Percentiles rank a stretch among this genome's conserved stretches.
Evolutionary conservation across 1,140 invertebrate genomes (phyloP).

Genomic region (Bombyx mori): DNA sequence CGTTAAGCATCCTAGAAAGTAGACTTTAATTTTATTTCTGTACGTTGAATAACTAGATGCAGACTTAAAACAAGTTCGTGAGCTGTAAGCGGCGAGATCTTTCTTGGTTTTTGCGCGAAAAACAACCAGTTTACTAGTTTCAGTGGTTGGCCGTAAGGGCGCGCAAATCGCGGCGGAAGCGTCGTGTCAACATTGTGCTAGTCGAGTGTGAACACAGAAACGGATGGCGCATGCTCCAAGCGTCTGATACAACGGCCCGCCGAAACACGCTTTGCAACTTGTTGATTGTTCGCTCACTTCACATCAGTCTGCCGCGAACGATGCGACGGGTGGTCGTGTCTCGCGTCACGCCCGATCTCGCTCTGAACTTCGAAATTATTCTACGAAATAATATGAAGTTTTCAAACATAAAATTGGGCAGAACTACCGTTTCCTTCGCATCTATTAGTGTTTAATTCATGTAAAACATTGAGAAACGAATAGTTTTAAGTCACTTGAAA

Average conservation of each 20-base stretch:
- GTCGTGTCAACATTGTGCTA: constrained; percentile 36
- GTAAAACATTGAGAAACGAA: constrained; percentile 32
- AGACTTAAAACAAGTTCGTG: constrained; percentile 17
- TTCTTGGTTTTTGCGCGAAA: constrained; percentile 47
- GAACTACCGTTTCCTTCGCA: constrained; percentile 35
- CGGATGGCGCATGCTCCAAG: constrained; percentile 57
- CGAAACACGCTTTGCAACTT: constrained; percentile 55
- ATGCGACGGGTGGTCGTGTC: constrained; percentile 57
- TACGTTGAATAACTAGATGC: constrained; percentile 13
- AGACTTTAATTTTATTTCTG: constrained; percentile 19
- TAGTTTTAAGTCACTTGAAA: constrained; percentile 63
- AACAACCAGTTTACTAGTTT: constrained; percentile 37
- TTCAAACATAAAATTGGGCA: constrained; percentile 41
- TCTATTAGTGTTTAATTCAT: constrained; percentile 35
- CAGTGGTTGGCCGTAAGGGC: constrained; percentile 12
- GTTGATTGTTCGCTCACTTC: constrained; percentile 69
- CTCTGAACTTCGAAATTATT: constrained; percentile 60
- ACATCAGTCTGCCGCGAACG: constrained; percentile 60
- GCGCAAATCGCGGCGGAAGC: constrained; percentile 2
- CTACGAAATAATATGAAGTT: constrained; percentile 69
- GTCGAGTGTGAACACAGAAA: constrained; percentile 54
- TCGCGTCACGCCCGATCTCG: constrained; percentile 34
- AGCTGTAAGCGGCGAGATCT: constrained; percentile 24
- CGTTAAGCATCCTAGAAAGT: neutral
- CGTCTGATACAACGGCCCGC: constrained; percentile 29